Base-by-base conservation (phyloP, 2,113 vertebrate species). In the Albula goreensis region DNA sequence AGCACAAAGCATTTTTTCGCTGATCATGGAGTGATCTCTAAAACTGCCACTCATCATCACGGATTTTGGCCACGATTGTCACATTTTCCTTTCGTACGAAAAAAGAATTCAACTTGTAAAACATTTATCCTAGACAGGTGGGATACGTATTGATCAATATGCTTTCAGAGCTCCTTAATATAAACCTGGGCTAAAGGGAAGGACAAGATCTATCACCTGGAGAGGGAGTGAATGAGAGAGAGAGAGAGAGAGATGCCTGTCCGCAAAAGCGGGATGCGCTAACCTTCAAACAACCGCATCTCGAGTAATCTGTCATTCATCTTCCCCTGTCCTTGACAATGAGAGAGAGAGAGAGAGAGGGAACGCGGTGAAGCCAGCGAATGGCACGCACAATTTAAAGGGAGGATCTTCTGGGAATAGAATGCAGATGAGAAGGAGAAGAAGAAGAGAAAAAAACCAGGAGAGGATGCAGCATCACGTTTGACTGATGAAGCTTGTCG, bases 401-500 rank as follows among this genome's bases (percentile, higher is more conserved):
- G 10, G 22, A 51, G 25, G 41, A 60, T 82, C 80, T 70, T 82
- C 57, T 2, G 31, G 82, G 89, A 88, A 85, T 81, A 50, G n/a
- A 50, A 85, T 81, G 78, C 83, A 85, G 87, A 88, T 81, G 79
- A 89, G 85, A 78, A 17, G 13, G 53, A 85, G 25, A 53, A 85
- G 56, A 60, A 60, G 56, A 60, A 60, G 17, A 6, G 50, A 70
- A 31, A 19, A 49, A 56, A 48, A 49, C 11, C 10, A n/a, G 57
- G 56, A 93, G 89, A 90, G 41, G 56, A 90, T 89, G 86, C 85
- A 82, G 85, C 88, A 89, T 89, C 84, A 88, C 87, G 80, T 82
- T 87, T 89, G 89, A 91, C 87, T 83, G 87, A 89, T 10, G 49
- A 85, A 85, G 25, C 81, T 10, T 63, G 82, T 86, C 66, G 52